Conservation (phyloP, 2,797 vertebrate genomes). For the Chloroceryle inda region DNA sequence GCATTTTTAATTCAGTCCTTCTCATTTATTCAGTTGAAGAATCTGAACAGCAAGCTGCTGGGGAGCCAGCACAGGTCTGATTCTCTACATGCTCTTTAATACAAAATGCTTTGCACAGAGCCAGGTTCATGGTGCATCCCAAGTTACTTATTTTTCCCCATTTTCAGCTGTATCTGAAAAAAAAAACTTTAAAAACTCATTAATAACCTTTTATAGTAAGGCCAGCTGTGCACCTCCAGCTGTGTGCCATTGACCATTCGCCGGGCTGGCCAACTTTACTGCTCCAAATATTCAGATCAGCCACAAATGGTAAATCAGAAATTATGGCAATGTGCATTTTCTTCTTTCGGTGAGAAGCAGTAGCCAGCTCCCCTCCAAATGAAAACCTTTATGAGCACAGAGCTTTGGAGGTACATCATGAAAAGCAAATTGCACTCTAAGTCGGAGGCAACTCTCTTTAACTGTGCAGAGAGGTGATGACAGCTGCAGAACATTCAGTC, state of each 20-base stretch:
- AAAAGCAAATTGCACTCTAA: conserved; percentile 47
- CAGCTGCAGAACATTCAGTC: conserved; percentile 50
- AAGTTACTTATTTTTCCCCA: background rate
- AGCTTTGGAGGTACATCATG: conserved; percentile 39
- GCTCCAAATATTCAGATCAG: background rate
- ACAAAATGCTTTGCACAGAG: background rate
- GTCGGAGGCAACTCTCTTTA: conserved; percentile 45
- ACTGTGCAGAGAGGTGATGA: conserved; percentile 45
- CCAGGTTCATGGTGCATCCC: background rate
- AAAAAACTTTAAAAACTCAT: background rate
- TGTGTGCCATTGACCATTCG: conserved; percentile 10
- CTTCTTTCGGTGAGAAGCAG: conserved; percentile 31
- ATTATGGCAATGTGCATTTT: background rate
- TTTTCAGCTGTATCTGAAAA: background rate
- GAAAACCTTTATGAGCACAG: conserved; percentile 46
- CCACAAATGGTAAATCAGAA: conserved; percentile 19
- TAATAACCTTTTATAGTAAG: conserved; percentile 2
- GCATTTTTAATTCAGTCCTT: background rate
- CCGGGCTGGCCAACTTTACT: background rate
- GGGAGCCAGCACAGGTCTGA: background rate
- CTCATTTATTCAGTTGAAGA: background rate
- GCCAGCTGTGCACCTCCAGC: conserved; percentile 26
- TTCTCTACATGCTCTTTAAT: background rate
- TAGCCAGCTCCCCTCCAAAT: conserved; percentile 43
- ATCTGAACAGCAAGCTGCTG: background rate